A percentile compares a stretch with the other conserved stretches of the same genome.
Evolutionary conservation across 1,140 invertebrate species (phyloP).

Genomic region (Dendrolimus kikuchii): DNA sequence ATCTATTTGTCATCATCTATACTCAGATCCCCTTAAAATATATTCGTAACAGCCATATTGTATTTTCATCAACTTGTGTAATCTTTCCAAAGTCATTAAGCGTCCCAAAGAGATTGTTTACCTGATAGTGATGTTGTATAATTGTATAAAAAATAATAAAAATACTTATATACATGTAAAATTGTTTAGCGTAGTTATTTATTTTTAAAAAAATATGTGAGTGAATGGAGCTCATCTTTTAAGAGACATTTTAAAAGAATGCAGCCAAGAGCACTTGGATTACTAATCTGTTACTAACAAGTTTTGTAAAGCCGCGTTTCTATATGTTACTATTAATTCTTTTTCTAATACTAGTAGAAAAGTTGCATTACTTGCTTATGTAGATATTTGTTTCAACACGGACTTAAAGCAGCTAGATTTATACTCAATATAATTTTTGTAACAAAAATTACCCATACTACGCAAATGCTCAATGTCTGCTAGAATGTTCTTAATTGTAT

Average conservation of each 20-base stretch:
- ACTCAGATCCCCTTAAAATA: too few species aligned
- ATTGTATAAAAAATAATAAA: conserved; percentile 63
- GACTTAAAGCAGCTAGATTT: too few species aligned
- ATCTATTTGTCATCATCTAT: too few species aligned
- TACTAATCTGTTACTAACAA: conserved; percentile 18
- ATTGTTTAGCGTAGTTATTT: conserved; percentile 67
- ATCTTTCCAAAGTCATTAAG: conserved; percentile 58
- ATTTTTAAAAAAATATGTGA: conserved; percentile 44
- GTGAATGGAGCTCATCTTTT: conserved; percentile 50
- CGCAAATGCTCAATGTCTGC: too few species aligned
- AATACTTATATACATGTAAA: conserved; percentile 62
- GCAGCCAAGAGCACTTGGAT: conserved; percentile 35
- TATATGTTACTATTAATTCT: too few species aligned
- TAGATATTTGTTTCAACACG: too few species aligned
- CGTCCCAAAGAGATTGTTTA: conserved; percentile 65
- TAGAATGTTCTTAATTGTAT: too few species aligned
- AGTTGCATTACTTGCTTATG: too few species aligned
- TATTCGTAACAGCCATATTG: not conserved
- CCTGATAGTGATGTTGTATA: conserved; percentile 59
- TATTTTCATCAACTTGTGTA: conserved; percentile 16
- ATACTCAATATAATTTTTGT: too few species aligned
- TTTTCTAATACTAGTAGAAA: too few species aligned
- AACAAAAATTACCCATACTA: too few species aligned
- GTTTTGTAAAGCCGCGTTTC: not conserved
- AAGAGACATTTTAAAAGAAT: conserved; percentile 61